Conservation (phyloP, 2,113 vertebrate genomes). For the Limanda limanda region DNA sequence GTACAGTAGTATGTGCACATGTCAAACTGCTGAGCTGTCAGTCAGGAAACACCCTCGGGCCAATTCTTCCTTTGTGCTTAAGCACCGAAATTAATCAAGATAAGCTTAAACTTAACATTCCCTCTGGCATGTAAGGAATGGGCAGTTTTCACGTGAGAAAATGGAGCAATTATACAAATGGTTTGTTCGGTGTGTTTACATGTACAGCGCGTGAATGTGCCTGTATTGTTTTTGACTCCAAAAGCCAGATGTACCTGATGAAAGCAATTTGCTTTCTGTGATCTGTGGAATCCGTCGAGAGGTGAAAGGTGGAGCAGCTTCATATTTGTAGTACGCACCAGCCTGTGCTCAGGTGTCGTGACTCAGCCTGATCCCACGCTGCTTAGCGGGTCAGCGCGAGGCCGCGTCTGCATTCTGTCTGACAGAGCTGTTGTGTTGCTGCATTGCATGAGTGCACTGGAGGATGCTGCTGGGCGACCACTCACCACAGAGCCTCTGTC, state of each 20-base stretch:
- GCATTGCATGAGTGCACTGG: conserved; percentile 63
- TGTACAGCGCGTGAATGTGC: no score
- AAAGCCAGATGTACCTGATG: not conserved
- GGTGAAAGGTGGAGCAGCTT: conserved; percentile 46
- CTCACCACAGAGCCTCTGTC: conserved; percentile 42
- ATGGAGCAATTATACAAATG: no score
- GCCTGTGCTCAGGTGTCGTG: conserved; percentile 52
- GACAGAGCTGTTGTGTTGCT: conserved; percentile 65
- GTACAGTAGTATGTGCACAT: conserved; percentile 24
- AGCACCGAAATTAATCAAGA: conserved; percentile 34
- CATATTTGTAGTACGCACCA: conserved; percentile 43
- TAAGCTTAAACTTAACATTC: conserved; percentile 33
- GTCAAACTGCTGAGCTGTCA: conserved; percentile 46
- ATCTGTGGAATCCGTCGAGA: conserved; percentile 21
- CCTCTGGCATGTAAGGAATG: conserved; percentile 29
- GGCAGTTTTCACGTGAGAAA: no score
- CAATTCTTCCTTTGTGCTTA: conserved; percentile 48
- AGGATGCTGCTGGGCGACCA: conserved; percentile 39
- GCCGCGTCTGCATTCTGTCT: conserved; percentile 69
- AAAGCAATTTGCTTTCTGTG: conserved; percentile 14
- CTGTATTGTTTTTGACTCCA: no score
- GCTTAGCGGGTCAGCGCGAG: conserved; percentile 57
- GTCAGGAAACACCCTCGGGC: conserved; percentile 46
- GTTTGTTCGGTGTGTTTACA: no score
- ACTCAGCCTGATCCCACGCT: conserved; percentile 65